Conservation (phyloP, 1,140 invertebrate species). For the Cydia pomonella region DNA sequence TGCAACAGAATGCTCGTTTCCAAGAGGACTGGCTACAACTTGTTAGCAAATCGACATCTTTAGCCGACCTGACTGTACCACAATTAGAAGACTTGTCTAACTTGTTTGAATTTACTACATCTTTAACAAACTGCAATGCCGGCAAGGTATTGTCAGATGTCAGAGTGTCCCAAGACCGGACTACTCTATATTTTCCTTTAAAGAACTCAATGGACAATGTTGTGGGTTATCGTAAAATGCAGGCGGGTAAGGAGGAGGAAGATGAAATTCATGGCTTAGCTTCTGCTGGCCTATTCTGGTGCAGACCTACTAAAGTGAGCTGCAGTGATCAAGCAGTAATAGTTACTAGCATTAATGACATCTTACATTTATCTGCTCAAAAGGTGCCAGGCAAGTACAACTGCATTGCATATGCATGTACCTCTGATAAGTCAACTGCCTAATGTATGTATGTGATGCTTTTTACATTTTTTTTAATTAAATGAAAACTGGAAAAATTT, state of each 20-base stretch:
- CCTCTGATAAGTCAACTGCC: not conserved
- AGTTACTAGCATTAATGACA: constrained; percentile 85
- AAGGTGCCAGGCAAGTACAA: constrained; percentile 77
- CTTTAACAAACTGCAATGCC: constrained; percentile 51
- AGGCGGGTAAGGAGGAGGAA: constrained; percentile 63
- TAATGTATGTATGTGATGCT: not conserved
- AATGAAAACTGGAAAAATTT: too few species aligned
- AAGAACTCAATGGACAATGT: constrained; percentile 81
- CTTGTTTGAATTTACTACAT: constrained; percentile 79
- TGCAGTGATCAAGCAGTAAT: constrained; percentile 82
- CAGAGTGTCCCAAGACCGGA: constrained; percentile 63
- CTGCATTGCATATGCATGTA: constrained; percentile 10
- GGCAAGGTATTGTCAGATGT: constrained; percentile 72
- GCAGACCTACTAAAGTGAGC: constrained; percentile 62
- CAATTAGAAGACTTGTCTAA: constrained; percentile 73
- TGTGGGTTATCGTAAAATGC: constrained; percentile 84
- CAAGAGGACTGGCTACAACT: constrained; percentile 71
- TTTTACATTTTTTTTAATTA: not conserved
- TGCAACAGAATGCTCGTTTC: constrained; percentile 60
- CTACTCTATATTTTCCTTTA: constrained; percentile 84
- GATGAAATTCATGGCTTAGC: constrained; percentile 72
- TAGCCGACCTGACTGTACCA: constrained; percentile 70
- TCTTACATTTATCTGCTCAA: constrained; percentile 82
- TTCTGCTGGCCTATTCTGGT: constrained; percentile 72
- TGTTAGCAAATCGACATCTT: constrained; percentile 55